phyloP scores from a whole-genome alignment of 2,113 vertebrate species.

The Panthera uncia region DNA sequence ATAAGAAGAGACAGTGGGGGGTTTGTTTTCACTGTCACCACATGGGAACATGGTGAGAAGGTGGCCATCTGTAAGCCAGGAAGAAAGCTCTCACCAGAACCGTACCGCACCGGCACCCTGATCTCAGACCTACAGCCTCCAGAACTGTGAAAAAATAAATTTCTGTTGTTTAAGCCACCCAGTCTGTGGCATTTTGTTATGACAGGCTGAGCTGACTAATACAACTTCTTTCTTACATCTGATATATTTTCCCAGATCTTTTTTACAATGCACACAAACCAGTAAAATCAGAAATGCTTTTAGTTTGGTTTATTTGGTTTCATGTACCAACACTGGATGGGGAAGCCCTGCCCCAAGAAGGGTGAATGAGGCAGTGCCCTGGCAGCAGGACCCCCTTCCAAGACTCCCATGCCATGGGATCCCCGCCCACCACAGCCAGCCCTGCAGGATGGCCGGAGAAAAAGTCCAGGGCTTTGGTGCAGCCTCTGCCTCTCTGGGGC shows the following conservation, averaged over 20 bases:
- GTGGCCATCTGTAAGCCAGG: not conserved
- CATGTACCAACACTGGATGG: accelerated
- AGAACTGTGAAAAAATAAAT: not conserved
- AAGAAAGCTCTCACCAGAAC: not conserved
- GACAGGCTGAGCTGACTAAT: not conserved
- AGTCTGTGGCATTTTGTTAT: not conserved
- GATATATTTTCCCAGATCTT: not conserved
- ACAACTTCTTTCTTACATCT: not conserved
- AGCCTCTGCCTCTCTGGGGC: not conserved
- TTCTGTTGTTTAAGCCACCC: not conserved
- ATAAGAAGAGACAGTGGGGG: not conserved
- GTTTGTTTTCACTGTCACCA: not conserved
- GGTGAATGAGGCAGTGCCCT: too few relatives aligned
- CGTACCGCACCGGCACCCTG: not conserved
- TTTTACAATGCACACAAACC: not conserved
- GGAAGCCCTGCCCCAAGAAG: not conserved
- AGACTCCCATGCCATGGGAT: not conserved
- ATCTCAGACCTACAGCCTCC: not conserved
- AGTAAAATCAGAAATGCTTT: not conserved
- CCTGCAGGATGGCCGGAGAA: not conserved
- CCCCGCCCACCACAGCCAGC: not conserved
- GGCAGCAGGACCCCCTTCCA: not conserved
- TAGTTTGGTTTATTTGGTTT: not conserved
- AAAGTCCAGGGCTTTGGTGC: not conserved
- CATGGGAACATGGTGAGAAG: not conserved